Evolutionary conservation across 2,797 vertebrate genomes (phyloP), one percentile per base, ranked within the genome.

Genomic region (Bradypodion pumilum): DNA sequence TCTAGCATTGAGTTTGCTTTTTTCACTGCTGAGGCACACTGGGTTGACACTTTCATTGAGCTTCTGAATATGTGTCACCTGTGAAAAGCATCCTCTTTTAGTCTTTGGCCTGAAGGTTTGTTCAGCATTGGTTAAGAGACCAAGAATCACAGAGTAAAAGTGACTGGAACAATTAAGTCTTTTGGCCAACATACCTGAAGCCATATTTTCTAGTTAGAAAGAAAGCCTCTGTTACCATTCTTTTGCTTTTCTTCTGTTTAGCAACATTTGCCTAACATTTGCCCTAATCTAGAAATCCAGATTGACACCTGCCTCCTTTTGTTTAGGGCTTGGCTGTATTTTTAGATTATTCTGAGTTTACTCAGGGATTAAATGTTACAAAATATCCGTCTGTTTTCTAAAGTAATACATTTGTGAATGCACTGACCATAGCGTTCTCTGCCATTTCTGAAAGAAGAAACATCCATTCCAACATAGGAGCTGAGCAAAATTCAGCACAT

Each of bases 91-190:
- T 5, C 2, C 90, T 92, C 29, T 25, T 21, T 29, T 69, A 46
- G 49, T 86, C 42, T 25, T 87, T 83, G 78, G 70, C 74, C 73
- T 84, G 19, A 2, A 83, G 52, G 35, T 88, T 16, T 87, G n/a
- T n/a, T 78, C 68, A 84, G 40, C 25, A 90, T 25, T 40, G n/a
- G 19, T 76, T 88, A 70, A 83, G 23, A 88, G 52, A 3, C n/a
- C 73, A 88, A 77, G 88, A 82, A 88, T 87, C 46, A 91, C n/a
- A 84, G 74, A 83, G 16, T 37, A 77, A 87, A 90, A 86, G 69
- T 74, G 9, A 70, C 29, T 23, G 19, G 0, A 27, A 44, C 82
- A 79, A 40, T 81, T 86, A n/a, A 79, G 42, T 80, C 13, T 60
- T 21, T 49, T 83, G 82, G 62, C 6, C 44, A 77, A 21, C 10